A percentile compares a stretch with the other conserved stretches of the same genome.
These are phyloP conservation scores for Pristionchus fissidentatus DNA, from an alignment of 2,888 invertebrate species.

Conservation along the genomic window DNA sequence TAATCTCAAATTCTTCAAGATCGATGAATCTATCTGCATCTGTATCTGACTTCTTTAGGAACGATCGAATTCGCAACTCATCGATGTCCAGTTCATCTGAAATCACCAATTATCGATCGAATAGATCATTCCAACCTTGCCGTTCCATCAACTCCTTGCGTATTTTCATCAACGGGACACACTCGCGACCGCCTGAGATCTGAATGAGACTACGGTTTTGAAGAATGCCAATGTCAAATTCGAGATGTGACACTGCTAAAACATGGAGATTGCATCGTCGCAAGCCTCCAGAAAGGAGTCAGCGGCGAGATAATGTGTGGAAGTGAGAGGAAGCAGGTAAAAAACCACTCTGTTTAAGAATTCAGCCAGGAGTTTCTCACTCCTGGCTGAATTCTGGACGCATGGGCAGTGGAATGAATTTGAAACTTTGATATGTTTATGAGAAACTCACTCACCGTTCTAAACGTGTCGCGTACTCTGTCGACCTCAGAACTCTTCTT, in stretches of 20 bases:
- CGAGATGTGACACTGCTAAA: no score
- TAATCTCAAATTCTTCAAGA: slow-evolving; percentile 57
- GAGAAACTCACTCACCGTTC: neutral
- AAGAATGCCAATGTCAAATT: no score
- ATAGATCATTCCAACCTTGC: neutral
- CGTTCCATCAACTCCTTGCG: neutral
- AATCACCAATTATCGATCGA: neutral
- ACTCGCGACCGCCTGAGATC: neutral
- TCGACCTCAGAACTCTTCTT: neutral
- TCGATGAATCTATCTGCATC: slow-evolving; percentile 55
- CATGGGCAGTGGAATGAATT: no score
- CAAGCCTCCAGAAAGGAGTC: no score
- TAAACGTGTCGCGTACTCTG: neutral
- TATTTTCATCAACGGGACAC: neutral
- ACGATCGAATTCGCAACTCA: neutral
- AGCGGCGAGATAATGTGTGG: no score
- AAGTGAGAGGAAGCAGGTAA: no score
- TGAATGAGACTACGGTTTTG: neutral
- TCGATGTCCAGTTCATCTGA: neutral
- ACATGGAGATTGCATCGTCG: no score
- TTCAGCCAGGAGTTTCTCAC: no score
- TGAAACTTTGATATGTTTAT: no score
- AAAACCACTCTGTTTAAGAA: no score
- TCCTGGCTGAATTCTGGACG: no score
- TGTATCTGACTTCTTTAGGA: slow-evolving; percentile 42